Conservation (phyloP, 1,140 invertebrate species). For the Heterodera carotae region DNA sequence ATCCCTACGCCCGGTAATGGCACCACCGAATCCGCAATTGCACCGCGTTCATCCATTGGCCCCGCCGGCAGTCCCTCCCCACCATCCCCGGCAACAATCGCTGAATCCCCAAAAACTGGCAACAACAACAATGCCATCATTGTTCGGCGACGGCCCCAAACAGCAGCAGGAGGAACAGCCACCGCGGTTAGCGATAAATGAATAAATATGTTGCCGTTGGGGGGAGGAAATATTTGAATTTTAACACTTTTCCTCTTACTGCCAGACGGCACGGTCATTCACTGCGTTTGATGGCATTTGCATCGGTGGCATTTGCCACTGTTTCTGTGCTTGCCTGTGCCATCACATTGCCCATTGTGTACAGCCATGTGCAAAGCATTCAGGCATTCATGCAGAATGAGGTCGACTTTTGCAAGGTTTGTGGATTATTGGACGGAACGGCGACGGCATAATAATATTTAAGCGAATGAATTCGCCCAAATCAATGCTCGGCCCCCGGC, state of each 20-base stretch:
- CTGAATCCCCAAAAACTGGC: conserved; percentile 9
- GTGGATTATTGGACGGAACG: background rate
- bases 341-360: conserved; percentile 61
- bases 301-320: conserved; percentile 61
- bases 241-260: too few relatives aligned
- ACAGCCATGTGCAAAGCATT: conserved; percentile 64
- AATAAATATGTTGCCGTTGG: too few relatives aligned
- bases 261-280: conserved; percentile 49
- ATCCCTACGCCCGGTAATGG: background rate
- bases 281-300: conserved; percentile 56
- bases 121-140: background rate
- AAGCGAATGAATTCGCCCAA: background rate
- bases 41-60: background rate
- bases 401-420: conserved; percentile 65
- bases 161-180: background rate
- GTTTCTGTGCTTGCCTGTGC: conserved; percentile 62
- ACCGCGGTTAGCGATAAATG: too few relatives aligned
- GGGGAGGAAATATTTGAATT: too few relatives aligned
- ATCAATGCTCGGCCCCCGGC: too few relatives aligned
- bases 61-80: background rate
- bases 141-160: background rate
- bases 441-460: background rate
- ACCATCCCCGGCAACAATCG: background rate
- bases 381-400: conserved; percentile 66
- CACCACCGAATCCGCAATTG: background rate